Evolutionary conservation across 2,888 invertebrate genomes (phyloP).

Genomic region (Nomada fabriciana): DNA sequence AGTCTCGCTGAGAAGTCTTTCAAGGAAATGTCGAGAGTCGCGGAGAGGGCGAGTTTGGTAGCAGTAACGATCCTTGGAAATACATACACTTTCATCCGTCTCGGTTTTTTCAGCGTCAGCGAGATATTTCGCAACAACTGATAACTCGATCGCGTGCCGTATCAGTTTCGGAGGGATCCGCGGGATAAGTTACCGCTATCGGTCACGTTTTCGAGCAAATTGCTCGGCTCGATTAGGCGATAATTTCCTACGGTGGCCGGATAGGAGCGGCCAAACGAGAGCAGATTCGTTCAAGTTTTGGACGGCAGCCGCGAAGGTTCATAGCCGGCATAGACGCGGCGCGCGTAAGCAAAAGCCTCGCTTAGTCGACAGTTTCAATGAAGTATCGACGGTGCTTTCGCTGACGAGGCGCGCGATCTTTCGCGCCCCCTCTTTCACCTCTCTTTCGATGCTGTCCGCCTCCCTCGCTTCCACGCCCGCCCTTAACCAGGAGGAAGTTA

Average conservation of each 20-base stretch:
- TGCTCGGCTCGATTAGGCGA: background rate
- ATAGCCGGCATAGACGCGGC: conserved; percentile 24
- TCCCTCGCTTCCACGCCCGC: conserved; percentile 46
- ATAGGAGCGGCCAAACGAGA: too few species aligned
- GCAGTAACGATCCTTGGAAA: conserved; percentile 21
- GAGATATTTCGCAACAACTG: background rate
- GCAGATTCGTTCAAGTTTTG: too few species aligned
- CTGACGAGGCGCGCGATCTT: conserved; percentile 60
- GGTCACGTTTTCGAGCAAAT: background rate
- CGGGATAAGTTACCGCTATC: too few species aligned
- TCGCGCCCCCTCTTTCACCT: conserved; percentile 23
- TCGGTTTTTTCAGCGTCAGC: background rate
- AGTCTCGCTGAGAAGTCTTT: background rate
- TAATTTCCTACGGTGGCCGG: too few species aligned
- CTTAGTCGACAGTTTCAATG: conserved; percentile 71
- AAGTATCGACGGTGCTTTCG: conserved; percentile 69
- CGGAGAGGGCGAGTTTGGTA: conserved; percentile 17
- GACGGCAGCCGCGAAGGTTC: conserved; percentile 1
- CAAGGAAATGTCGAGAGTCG: conserved; percentile 52
- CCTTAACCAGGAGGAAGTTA: conserved; percentile 52
- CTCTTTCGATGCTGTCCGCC: conserved; percentile 22
- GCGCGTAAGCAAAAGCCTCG: conserved; percentile 58
- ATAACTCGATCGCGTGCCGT: too few species aligned
- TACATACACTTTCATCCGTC: background rate
- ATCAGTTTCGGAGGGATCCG: too few species aligned